Evolutionary conservation across 2,113 vertebrate genomes (phyloP), one percentile per base, ranked within the genome.

Genomic region (Sardina pilchardus): DNA sequence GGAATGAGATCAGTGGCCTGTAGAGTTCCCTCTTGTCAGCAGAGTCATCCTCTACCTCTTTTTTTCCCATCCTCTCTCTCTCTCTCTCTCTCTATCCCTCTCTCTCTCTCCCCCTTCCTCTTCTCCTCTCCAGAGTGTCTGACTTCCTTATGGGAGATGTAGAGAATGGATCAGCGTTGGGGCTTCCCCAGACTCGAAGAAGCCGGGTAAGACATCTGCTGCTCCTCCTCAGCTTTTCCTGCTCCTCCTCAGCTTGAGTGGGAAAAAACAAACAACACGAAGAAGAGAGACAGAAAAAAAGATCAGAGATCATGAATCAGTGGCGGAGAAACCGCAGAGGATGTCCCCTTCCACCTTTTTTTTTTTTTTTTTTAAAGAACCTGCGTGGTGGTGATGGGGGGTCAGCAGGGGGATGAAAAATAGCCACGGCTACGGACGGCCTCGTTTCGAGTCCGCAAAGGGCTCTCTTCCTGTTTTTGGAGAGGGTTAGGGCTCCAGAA

Each of bases 141-240:
- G 97, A 98, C 93, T 97, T 99, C 96, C 97, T 99, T 96, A 99
- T 99, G 98, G 98, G 97, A 96, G 98, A 99, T 97, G 96, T 98
- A 96, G 96, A 98, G 94, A 98, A 94, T 94, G 96, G 96, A 91
- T 96, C 97, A 47, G 95, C 97, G 92, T 87, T 98, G 94, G 96
- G 96, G 93, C 95, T 97, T 89, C 95, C 96, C 95, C 94, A 96
- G 92, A 97, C 97, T 92, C 95, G 91, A 85, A 97, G 96, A 93
- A 98, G 94, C 93, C 97, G 95, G 95, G 98, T 99, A 96, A 90
- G 96, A 82, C 87, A 48, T 84, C 82, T n/a, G 30, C 81, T 30
- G 39, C 75, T 50, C 17, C 30, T 80, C 2, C 44, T 48, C 12
- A 26, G 1, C 63, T 71, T 36, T 10, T 26, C 1, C 19, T 63